Evolutionary conservation across 2,888 invertebrate genomes (phyloP).

Genomic region (Andrena bicolor): DNA sequence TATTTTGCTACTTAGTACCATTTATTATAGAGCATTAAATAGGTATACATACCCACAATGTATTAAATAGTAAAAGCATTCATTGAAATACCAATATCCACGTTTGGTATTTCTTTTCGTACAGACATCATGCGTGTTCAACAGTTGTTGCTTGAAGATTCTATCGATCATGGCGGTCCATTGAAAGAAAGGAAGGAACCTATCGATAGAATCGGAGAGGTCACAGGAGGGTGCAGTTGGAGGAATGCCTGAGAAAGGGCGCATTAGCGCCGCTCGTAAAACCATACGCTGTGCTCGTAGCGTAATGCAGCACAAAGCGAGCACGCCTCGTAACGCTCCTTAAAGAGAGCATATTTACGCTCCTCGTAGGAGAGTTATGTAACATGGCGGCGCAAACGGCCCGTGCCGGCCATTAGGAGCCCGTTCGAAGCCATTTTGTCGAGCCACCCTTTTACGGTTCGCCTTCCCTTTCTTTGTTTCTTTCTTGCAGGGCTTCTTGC

Average conservation of each 20-base stretch:
- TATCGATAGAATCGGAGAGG: conserved; percentile 14
- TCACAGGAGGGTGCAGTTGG: conserved; percentile 59
- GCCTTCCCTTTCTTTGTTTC: conserved; percentile 24
- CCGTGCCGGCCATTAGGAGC: conserved; percentile 63
- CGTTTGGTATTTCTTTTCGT: no score
- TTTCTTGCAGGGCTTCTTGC: conserved; percentile 21
- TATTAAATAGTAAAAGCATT: no score
- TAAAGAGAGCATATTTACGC: conserved; percentile 59
- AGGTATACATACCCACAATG: no score
- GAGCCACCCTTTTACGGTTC: conserved; percentile 49
- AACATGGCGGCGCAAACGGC: conserved; percentile 65
- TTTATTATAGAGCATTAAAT: no score
- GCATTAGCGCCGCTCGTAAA: conserved; percentile 80
- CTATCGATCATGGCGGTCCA: neutral
- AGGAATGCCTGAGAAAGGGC: conserved; percentile 74
- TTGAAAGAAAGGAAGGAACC: neutral
- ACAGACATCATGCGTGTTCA: no score
- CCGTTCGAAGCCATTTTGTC: conserved; percentile 62
- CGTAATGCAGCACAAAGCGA: conserved; percentile 52
- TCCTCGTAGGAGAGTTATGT: conserved; percentile 67
- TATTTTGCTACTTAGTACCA: no score
- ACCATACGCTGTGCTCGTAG: conserved; percentile 72
- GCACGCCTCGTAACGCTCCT: conserved; percentile 61
- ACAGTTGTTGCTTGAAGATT: neutral
- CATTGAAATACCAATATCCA: no score